phyloP scores from a whole-genome alignment of 2,797 vertebrate species.

The Epinephelus malabaricus region DNA sequence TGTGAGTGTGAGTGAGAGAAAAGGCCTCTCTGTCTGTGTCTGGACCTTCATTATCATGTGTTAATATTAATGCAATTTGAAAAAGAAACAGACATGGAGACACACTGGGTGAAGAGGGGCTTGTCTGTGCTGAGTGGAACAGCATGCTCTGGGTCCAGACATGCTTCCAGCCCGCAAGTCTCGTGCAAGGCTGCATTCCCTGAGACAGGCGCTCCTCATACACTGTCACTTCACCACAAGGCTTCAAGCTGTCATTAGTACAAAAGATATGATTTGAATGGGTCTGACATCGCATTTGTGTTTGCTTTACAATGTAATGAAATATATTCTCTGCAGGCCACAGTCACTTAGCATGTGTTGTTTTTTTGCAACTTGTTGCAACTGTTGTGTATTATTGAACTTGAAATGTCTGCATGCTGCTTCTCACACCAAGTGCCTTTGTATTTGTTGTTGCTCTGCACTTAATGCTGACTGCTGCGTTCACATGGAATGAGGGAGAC shows the following conservation, averaged over 20 bases:
- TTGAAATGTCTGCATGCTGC: conserved; percentile 18
- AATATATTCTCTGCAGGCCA: conserved; percentile 9
- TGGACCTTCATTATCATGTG: conserved; percentile 90
- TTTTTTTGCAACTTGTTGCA: not conserved
- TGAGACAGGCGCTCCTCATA: conserved; percentile 45
- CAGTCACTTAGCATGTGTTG: not conserved
- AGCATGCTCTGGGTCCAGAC: conserved; percentile 69
- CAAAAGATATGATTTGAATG: conserved; percentile 14
- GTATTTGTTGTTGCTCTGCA: not conserved
- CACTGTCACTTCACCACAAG: conserved; percentile 55
- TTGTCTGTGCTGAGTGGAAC: conserved; percentile 74
- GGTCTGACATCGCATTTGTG: conserved; percentile 24
- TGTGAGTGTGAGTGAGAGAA: conserved; percentile 79
- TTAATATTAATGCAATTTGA: conserved; percentile 88
- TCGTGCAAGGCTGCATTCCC: conserved; percentile 45
- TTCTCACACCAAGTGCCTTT: conserved; percentile 2
- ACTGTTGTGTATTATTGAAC: not conserved
- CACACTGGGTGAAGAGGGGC: conserved; percentile 75
- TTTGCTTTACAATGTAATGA: conserved; percentile 18
- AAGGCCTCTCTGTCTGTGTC: conserved; percentile 86
- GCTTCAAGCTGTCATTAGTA: conserved; percentile 49
- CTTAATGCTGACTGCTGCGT: too few relatives aligned
- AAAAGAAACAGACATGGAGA: conserved; percentile 82
- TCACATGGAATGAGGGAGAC: too few relatives aligned
- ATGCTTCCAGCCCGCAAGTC: conserved; percentile 50